Percentiles rank a stretch among this genome's conserved stretches.
Conservation (phyloP, 2,113 vertebrate species). For the Corythaeola cristata region DNA sequence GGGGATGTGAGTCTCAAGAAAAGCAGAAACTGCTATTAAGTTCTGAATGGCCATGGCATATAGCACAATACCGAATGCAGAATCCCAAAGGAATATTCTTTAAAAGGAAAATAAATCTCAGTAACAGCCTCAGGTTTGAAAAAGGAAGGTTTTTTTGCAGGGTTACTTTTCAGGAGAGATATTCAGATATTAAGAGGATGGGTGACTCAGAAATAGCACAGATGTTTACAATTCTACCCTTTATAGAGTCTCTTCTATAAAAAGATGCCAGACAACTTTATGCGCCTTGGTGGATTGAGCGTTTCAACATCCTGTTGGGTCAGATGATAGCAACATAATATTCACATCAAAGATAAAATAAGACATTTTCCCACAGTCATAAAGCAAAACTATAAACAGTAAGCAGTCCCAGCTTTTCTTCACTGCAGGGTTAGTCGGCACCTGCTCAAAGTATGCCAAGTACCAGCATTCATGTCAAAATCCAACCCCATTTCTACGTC, state of each 20-base stretch:
- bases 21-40: neutral
- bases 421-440: neutral
- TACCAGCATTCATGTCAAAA: neutral
- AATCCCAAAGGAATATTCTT: neutral
- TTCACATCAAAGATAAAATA: neutral
- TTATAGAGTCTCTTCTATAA: neutral
- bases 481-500: fast-evolving
- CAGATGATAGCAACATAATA: neutral
- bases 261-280: neutral
- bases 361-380: neutral
- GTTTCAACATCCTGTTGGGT: neutral
- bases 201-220: neutral
- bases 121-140: neutral
- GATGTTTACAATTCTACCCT: neutral
- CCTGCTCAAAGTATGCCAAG: neutral
- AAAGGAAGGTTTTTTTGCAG: neutral
- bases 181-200: neutral
- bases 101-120: neutral
- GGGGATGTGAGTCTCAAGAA: neutral
- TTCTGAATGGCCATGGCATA: neutral
- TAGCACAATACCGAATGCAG: neutral
- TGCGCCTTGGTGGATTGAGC: neutral
- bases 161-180: neutral
- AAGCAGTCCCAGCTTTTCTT: neutral
- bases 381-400: neutral